phyloP scores from a whole-genome alignment of 2,113 vertebrate species.

The Synchiropus splendidus region DNA sequence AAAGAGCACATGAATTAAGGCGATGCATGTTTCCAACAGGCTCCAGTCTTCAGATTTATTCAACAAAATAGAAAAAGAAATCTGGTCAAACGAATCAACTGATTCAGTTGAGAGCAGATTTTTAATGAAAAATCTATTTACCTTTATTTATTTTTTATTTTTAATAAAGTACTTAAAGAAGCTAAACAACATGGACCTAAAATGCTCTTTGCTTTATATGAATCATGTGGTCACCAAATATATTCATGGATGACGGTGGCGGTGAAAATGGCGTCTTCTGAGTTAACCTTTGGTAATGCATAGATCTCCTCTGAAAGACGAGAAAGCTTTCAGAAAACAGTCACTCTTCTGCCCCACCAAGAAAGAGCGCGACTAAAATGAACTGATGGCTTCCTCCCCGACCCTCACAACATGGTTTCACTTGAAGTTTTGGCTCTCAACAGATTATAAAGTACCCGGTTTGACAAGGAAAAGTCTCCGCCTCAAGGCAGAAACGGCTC shows the following conservation, averaged over 20 bases:
- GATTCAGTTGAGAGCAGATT: neutral
- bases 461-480: neutral
- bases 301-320: constrained; percentile 55
- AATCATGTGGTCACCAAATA: no score
- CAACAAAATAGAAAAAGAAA: neutral
- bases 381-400: constrained; percentile 46
- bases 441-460: no score
- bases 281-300: constrained; percentile 72
- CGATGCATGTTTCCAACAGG: no score
- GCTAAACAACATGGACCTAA: no score
- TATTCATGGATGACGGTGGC: no score
- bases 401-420: constrained; percentile 35
- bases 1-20: no score
- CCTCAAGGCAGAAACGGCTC: constrained; percentile 79
- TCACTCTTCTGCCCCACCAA: constrained; percentile 12
- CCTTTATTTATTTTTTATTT: no score
- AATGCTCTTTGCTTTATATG: no score
- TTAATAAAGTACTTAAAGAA: no score
- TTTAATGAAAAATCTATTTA: no score
- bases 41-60: no score
- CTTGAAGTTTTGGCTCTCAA: neutral
- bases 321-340: constrained; percentile 6
- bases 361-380: constrained; percentile 39
- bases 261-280: constrained; percentile 15
- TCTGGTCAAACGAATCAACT: neutral